Percentiles rank a stretch among this genome's conserved stretches.
Conservation (phyloP, 2,113 vertebrate species). For the Scytalopus superciliaris region DNA sequence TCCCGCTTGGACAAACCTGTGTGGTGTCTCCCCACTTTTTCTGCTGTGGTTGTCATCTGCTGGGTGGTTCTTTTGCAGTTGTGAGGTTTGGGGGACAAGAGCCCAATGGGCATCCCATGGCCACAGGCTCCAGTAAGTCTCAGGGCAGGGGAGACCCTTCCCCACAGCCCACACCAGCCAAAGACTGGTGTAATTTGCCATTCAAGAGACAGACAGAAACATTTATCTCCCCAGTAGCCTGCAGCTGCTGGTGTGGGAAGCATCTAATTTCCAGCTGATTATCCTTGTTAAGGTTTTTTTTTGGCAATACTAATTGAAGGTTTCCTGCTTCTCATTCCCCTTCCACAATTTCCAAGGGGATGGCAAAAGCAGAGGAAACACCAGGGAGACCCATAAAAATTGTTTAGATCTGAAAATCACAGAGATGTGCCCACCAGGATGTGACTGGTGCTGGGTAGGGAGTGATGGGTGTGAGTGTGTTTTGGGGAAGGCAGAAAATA, state of each 20-base stretch:
- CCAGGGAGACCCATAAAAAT: background rate
- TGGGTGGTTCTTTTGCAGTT: background rate
- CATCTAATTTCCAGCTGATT: background rate
- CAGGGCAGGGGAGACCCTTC: background rate
- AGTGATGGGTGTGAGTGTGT: background rate
- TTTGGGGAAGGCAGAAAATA: background rate
- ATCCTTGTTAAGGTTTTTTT: background rate
- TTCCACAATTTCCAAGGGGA: background rate
- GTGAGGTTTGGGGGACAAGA: background rate
- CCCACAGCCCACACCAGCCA: no score
- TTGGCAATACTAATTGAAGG: background rate
- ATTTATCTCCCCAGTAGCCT: background rate
- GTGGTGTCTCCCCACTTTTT: background rate
- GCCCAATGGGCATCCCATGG: accelerated
- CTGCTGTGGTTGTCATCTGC: background rate
- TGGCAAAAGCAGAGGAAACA: background rate
- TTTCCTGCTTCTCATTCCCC: background rate
- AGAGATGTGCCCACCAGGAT: accelerated
- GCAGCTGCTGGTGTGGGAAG: background rate
- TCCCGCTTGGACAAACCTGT: background rate
- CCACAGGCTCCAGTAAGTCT: background rate
- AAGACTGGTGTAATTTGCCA: background rate
- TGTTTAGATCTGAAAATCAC: background rate
- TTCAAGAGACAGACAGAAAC: background rate
- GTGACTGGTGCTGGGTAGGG: background rate